These are phyloP conservation scores for Smittia aterrima DNA, from an alignment of 2,888 invertebrate genomes.

Conservation along the genomic window DNA sequence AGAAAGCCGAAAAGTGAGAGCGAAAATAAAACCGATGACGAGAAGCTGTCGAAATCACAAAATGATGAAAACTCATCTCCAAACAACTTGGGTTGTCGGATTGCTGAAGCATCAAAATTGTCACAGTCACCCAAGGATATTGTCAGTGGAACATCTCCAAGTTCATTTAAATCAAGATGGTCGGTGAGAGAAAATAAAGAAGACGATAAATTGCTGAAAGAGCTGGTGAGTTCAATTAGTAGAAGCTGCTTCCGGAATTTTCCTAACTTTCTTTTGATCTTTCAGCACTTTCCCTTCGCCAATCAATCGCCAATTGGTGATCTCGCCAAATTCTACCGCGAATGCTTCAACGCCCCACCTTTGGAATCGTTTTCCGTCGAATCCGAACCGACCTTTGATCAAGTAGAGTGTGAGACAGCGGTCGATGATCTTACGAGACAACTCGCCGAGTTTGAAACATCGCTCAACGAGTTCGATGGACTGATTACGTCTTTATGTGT, in stretches of 20 bases:
- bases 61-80: conserved; percentile 44
- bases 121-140: conserved; percentile 43
- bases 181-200: conserved; percentile 46
- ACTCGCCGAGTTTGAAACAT: conserved; percentile 54
- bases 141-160: conserved; percentile 47
- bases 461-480: conserved; percentile 53
- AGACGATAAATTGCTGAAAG: conserved; percentile 53
- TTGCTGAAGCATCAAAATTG: conserved; percentile 37
- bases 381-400: conserved; percentile 1
- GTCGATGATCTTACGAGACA: conserved; percentile 53
- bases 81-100: conserved; percentile 34
- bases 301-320: conserved; percentile 53
- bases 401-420: conserved; percentile 41
- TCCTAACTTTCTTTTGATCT: conserved; percentile 33
- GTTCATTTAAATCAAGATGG: conserved; percentile 42
- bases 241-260: too few relatives aligned
- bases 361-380: conserved; percentile 44
- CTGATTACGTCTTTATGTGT: conserved; percentile 52
- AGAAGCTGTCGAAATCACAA: conserved; percentile 28
- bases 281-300: conserved; percentile 54
- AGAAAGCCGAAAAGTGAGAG: conserved; percentile 46
- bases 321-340: conserved; percentile 54
- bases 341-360: conserved; percentile 53
- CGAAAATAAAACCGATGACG: conserved; percentile 39
- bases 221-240: conserved; percentile 46